Evolutionary conservation across 2,888 invertebrate genomes (phyloP).

Genomic region (Crematogaster levior): DNA sequence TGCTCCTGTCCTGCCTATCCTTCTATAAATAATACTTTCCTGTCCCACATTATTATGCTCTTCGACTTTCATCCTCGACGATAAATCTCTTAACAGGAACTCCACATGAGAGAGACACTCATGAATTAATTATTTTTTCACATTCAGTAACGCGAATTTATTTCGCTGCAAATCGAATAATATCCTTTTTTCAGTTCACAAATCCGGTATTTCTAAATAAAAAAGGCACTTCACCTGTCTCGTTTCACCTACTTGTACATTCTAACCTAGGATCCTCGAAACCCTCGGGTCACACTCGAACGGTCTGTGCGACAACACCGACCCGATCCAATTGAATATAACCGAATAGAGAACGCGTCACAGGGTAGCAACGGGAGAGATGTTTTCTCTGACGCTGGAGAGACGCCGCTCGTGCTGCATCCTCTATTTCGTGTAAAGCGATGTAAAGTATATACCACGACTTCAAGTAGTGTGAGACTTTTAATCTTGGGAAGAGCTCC

Average conservation of each 20-base stretch:
- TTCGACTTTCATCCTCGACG: conserved; percentile 37
- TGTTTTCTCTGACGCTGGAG: conserved; percentile 11
- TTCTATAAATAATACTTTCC: conserved; percentile 42
- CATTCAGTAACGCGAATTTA: conserved; percentile 6
- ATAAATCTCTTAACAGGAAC: conserved; percentile 43
- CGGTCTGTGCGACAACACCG: conserved; percentile 28
- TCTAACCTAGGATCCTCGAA: conserved; percentile 26
- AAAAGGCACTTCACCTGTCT: conserved; percentile 7
- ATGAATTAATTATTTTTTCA: conserved; percentile 50
- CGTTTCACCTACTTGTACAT: conserved; percentile 37
- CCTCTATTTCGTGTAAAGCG: conserved; percentile 38
- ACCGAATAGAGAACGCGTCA: conserved; percentile 39
- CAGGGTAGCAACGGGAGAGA: conserved; percentile 5
- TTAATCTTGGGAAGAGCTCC: conserved; percentile 51
- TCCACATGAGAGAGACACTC: conserved; percentile 15
- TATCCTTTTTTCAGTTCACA: neutral
- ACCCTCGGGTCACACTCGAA: conserved; percentile 40
- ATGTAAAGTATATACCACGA: conserved; percentile 50
- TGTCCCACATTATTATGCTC: conserved; percentile 37
- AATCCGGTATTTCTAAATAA: conserved; percentile 27
- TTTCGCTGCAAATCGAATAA: conserved; percentile 13
- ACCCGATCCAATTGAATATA: conserved; percentile 43
- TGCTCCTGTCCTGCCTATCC: neutral
- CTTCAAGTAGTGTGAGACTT: conserved; percentile 39
- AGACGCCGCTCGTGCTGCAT: neutral